Conservation (phyloP, 2,113 vertebrate species). For the Anser cygnoides region DNA sequence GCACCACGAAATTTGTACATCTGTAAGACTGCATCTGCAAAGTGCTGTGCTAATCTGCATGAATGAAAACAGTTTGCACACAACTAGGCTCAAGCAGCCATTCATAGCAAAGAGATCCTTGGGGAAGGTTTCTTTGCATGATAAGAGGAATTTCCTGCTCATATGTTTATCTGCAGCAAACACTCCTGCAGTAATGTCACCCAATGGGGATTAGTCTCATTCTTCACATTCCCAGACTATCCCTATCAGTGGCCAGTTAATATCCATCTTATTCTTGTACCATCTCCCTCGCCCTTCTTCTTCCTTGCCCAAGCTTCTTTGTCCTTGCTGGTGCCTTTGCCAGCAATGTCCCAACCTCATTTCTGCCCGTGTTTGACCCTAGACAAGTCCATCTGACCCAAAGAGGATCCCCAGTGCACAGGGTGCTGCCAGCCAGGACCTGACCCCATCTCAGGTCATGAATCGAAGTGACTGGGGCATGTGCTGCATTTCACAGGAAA, state of each 20-base stretch:
- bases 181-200: background rate
- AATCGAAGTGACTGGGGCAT: background rate
- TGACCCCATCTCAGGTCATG: background rate
- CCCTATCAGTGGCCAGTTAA: background rate
- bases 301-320: background rate
- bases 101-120: constrained; percentile 1
- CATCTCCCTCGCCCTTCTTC: background rate
- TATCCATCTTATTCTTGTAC: background rate
- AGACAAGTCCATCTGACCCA: background rate
- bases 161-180: constrained; percentile 13
- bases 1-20: background rate
- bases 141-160: constrained; percentile 33
- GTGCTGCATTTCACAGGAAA: background rate
- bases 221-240: background rate
- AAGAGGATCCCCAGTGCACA: background rate
- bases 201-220: background rate
- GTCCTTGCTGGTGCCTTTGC: background rate
- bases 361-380: background rate
- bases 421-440: background rate
- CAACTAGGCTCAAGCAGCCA: background rate
- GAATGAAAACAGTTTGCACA: constrained; percentile 16
- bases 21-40: background rate
- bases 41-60: background rate
- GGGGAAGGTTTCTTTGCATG: constrained; percentile 19
- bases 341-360: background rate